Evolutionary conservation across 2,888 invertebrate genomes (phyloP), one percentile per base, ranked within the genome.

Genomic region (Eilema griseolum): DNA sequence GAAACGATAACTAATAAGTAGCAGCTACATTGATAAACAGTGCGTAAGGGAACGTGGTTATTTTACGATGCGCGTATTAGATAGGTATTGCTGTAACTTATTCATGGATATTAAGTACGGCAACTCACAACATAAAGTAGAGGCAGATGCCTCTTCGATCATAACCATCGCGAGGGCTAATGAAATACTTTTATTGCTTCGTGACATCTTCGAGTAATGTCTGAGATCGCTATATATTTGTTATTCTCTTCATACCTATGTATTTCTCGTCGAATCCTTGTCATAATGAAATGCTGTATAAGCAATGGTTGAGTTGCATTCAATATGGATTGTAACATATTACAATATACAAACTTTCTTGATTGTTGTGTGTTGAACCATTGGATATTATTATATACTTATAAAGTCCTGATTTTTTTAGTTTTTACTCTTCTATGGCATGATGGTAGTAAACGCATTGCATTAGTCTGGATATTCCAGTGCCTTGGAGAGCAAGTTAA

Each of bases 141-240:
- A 65, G 70, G 82, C 86, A 88, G 86, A 86, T 86, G 86, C 72
- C 72, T 67, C 77, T 75, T 81, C 80, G 76, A 80, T 83, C 79
- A 70, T 75, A 76, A 75, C 72, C 75, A 70, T 77, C 63, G 69
- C 59, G 71, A 73, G 65, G 67, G 68, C 70, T 78, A 76, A 78
- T 82, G 74, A 78, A 82, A 78, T 72, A 77, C 66, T 81, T 78
- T 74, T 77, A 81, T 77, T 77, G 69, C 70, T 70, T 56, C 63
- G 66, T 77, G 73, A 75, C 81, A 75, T 73, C 64, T 75, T 68
- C 60, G 70, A 73, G 72, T 77, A 73, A 81, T 83, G 73, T 80
- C 73, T 71, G 65, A 46, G 73, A 72, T 71, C 67, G 20, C 20
- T 63, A 64, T 60, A 67, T 67, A 67, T 56, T 67, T 67, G 33